Conservation (phyloP, 92 coral and sea anemone species). For the Actinernus sp. region DNA sequence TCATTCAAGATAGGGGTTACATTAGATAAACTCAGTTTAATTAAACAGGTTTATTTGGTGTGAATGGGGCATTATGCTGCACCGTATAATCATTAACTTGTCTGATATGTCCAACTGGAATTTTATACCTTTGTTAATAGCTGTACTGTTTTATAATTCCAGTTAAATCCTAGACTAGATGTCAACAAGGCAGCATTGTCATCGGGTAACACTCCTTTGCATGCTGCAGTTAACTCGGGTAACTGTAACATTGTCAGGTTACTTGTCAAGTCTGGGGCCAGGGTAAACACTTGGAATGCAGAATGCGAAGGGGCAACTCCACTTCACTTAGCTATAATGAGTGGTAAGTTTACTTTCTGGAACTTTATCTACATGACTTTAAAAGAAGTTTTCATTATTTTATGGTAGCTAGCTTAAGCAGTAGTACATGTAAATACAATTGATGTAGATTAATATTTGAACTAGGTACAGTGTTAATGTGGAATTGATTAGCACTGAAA, state of each 20-base stretch:
- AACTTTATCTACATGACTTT: neutral
- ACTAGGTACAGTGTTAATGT: no score
- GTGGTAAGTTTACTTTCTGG: slow-evolving; percentile 87
- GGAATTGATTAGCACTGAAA: no score
- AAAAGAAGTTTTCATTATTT: neutral
- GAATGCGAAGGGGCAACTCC: slow-evolving; percentile 96
- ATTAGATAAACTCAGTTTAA: no score
- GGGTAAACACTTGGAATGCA: slow-evolving; percentile 74
- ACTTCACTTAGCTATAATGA: slow-evolving; percentile 84
- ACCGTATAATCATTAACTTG: no score
- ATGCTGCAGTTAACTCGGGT: slow-evolving; percentile 94
- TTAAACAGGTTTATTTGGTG: no score
- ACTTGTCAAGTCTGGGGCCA: slow-evolving; percentile 78
- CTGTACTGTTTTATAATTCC: no score
- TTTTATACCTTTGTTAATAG: no score
- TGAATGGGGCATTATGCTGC: no score
- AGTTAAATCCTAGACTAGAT: slow-evolving; percentile 65
- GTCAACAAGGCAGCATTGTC: slow-evolving; percentile 68
- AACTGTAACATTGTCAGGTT: slow-evolving; percentile 61
- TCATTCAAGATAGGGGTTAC: no score
- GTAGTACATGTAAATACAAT: no score
- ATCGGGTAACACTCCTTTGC: slow-evolving; percentile 88
- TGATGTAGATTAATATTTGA: no score
- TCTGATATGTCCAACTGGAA: no score
- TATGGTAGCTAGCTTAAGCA: neutral